Conservation (phyloP, 2,113 vertebrate genomes). For the Plotosus lineatus region DNA sequence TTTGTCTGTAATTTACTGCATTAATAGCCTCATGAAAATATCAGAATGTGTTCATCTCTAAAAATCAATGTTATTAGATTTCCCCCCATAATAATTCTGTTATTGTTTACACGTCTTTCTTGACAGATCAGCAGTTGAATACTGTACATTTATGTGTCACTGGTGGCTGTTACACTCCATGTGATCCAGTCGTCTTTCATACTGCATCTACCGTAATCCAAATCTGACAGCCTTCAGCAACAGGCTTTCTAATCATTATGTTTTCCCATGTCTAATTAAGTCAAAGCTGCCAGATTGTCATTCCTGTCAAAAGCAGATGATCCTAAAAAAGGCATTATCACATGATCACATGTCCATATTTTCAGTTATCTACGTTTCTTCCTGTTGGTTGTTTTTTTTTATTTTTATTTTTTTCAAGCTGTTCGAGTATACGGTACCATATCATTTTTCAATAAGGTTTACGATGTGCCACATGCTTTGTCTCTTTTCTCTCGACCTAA, state of each 20-base stretch:
- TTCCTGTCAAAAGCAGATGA: slow-evolving; percentile 22
- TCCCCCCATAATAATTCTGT: neutral
- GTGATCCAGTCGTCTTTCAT: neutral
- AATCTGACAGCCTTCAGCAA: neutral
- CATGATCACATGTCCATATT: neutral
- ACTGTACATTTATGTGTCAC: neutral
- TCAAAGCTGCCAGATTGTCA: neutral
- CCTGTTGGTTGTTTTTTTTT: neutral
- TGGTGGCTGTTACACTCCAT: neutral
- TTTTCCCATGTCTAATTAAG: slow-evolving; percentile 27
- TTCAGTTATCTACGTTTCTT: neutral
- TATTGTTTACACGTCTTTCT: neutral
- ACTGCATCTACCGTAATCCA: neutral
- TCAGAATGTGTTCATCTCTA: too few relatives aligned
- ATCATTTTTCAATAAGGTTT: neutral
- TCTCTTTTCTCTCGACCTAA: neutral
- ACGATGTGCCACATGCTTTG: neutral
- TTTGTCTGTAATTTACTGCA: neutral
- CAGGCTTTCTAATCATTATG: neutral
- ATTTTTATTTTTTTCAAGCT: neutral
- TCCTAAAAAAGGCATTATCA: slow-evolving; percentile 11
- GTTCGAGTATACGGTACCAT: neutral
- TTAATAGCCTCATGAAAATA: neutral
- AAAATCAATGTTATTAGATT: neutral
- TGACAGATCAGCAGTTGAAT: too few relatives aligned